phyloP scores from a whole-genome alignment of 2,113 vertebrate species.

The Antechinus flavipes region DNA sequence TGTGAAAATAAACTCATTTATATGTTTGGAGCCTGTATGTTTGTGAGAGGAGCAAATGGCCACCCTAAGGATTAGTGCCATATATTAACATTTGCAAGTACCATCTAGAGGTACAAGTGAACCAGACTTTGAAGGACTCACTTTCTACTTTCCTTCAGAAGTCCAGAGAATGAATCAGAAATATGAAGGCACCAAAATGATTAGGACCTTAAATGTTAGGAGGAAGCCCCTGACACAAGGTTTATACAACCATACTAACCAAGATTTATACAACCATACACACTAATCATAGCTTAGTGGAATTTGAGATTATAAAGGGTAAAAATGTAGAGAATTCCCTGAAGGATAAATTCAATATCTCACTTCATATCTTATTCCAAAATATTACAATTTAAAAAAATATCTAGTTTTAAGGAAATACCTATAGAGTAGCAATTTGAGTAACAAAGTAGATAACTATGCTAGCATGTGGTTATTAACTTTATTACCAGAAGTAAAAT shows the following conservation, averaged over 20 bases:
- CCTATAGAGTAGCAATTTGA: no score
- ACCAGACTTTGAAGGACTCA: no score
- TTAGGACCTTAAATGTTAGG: neutral
- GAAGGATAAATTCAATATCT: neutral
- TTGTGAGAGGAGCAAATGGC: no score
- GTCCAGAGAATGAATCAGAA: no score
- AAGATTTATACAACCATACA: neutral
- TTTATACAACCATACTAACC: neutral
- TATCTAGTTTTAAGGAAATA: neutral
- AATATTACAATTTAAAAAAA: neutral
- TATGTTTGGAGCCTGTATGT: no score
- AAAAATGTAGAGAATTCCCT: neutral
- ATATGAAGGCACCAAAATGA: no score
- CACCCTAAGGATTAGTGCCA: no score
- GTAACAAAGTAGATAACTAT: neutral
- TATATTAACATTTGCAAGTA: no score
- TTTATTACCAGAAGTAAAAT: neutral
- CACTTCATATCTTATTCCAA: neutral
- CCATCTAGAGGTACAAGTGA: no score
- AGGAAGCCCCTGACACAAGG: neutral
- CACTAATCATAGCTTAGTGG: neutral
- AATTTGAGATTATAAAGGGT: neutral
- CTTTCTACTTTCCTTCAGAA: no score
- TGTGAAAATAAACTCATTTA: no score
- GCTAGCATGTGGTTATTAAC: neutral